phyloP scores from a whole-genome alignment of 2,888 invertebrate genomes.

The Oxyteleia sp. region DNA sequence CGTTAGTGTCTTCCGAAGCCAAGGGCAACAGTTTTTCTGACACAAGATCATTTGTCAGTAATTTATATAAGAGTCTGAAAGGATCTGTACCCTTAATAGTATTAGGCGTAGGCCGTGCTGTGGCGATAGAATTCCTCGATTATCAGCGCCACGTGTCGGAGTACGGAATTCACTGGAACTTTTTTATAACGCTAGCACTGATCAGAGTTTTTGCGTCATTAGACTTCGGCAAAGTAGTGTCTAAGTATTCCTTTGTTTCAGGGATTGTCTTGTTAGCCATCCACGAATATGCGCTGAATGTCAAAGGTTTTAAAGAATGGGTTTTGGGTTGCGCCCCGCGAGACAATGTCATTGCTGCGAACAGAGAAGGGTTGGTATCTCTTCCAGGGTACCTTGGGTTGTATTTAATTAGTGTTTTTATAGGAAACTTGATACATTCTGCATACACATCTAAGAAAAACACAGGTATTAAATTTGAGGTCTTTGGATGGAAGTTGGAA shows the following conservation, averaged over 20 bases:
- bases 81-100: conserved; percentile 88
- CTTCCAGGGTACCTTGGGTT: conserved; percentile 94
- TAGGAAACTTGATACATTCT: too few relatives aligned
- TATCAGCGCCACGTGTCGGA: conserved; percentile 97
- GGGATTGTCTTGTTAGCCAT: conserved; percentile 89
- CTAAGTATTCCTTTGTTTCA: conserved; percentile 88
- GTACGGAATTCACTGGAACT: conserved; percentile 99
- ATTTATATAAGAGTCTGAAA: conserved; percentile 81
- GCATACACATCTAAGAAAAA: too few relatives aligned
- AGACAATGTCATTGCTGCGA: conserved; percentile 91
- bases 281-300: conserved; percentile 91
- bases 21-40: conserved; percentile 78
- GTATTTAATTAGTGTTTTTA: conserved; percentile 92
- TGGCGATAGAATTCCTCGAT: conserved; percentile 90
- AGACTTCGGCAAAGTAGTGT: conserved; percentile 89
- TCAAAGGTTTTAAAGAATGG: conserved; percentile 91
- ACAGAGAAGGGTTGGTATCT: conserved; percentile 97
- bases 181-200: conserved; percentile 96
- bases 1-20: conserved; percentile 91
- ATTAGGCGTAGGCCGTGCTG: conserved; percentile 90
- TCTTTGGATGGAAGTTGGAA: too few relatives aligned
- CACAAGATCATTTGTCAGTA: conserved; percentile 55
- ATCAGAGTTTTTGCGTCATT: conserved; percentile 92
- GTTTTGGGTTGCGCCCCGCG: conserved; percentile 90
- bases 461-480: too few relatives aligned